phyloP scores from a whole-genome alignment of 2,113 vertebrate genomes.

The Vimba vimba region DNA sequence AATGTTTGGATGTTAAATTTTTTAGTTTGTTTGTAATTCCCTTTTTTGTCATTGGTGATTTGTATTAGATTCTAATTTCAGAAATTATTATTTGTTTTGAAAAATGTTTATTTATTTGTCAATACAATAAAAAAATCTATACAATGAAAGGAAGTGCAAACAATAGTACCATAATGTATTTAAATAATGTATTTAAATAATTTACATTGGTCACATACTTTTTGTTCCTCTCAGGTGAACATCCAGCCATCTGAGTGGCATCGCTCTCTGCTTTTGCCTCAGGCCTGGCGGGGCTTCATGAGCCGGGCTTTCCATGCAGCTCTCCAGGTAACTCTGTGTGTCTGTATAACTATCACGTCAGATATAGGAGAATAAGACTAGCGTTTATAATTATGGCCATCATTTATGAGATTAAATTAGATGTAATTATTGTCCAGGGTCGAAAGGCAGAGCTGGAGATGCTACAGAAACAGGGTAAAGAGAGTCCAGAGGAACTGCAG shows the following conservation, averaged over 20 bases:
- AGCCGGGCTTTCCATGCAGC: constrained; percentile 84
- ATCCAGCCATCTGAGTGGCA: constrained; percentile 97
- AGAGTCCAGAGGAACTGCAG: constrained; percentile 83
- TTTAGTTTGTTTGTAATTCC: neutral
- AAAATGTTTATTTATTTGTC: no score
- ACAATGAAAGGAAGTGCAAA: neutral
- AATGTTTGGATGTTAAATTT: neutral
- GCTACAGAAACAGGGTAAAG: constrained; percentile 87
- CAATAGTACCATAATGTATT: neutral
- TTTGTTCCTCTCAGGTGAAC: constrained; percentile 80
- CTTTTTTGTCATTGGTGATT: neutral
- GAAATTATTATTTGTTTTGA: neutral
- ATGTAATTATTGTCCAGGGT: constrained; percentile 76
- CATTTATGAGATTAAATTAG: neutral
- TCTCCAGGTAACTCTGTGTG: constrained; percentile 82
- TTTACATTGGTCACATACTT: neutral
- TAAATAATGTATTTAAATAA: neutral
- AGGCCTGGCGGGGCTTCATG: constrained; percentile 92
- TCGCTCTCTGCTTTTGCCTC: constrained; percentile 85
- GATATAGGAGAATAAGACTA: neutral
- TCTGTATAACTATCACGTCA: neutral
- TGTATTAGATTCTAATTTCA: neutral
- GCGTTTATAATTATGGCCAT: neutral
- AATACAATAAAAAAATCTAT: neutral
- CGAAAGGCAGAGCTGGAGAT: constrained; percentile 90